Conservation (phyloP, 1,140 invertebrate genomes). For the Cydia strobilella region DNA sequence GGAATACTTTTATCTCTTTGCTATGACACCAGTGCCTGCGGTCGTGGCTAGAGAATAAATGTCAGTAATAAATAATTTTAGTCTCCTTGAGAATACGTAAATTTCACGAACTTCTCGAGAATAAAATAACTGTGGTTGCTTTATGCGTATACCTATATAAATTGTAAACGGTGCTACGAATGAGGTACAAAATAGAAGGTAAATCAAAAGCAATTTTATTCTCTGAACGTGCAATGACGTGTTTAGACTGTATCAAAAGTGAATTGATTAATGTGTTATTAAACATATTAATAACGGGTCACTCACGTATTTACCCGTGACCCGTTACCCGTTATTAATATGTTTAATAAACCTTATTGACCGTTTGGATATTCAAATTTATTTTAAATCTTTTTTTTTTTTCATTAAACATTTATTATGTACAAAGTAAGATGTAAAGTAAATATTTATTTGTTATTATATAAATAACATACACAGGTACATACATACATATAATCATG, state of each 20-base stretch:
- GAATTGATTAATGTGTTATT: no score
- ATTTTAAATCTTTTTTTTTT: no score
- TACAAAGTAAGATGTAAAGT: no score
- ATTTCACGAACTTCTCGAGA: background rate
- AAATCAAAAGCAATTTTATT: background rate
- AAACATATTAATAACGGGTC: no score
- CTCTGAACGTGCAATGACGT: background rate
- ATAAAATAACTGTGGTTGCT: background rate
- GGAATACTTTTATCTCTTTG: background rate
- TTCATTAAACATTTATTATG: no score
- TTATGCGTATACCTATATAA: background rate
- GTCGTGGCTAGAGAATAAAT: constrained; percentile 18
- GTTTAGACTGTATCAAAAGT: background rate
- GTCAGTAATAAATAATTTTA: constrained; percentile 21
- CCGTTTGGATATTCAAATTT: no score
- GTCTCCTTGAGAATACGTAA: constrained; percentile 11
- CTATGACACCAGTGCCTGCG: background rate
- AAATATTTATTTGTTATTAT: no score
- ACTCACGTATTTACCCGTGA: no score
- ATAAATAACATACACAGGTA: no score
- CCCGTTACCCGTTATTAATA: no score
- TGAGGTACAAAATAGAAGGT: background rate
- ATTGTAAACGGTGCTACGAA: background rate
- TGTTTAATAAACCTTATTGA: no score
- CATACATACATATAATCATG: no score